These are phyloP conservation scores for Aporophyla lueneburgensis DNA, from an alignment of 2,888 invertebrate species.

Conservation along the genomic window DNA sequence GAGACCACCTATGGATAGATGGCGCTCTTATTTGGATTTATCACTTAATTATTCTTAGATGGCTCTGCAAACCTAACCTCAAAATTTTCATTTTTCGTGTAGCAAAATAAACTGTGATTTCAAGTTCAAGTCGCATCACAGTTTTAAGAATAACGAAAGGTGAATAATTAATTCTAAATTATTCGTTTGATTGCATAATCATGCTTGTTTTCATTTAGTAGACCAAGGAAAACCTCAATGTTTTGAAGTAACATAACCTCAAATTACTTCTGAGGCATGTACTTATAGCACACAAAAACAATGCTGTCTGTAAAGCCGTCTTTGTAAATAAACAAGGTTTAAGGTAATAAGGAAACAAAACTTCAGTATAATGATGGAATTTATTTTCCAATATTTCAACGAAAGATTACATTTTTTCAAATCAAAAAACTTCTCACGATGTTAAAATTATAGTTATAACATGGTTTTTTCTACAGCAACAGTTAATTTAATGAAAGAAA, in stretches of 20 bases:
- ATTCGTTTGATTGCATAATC: constrained; percentile 9
- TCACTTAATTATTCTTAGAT: constrained; percentile 11
- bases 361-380: constrained; percentile 84
- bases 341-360: constrained; percentile 76
- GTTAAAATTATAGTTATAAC: constrained; percentile 82
- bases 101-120: not conserved
- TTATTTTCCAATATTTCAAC: constrained; percentile 87
- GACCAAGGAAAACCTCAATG: constrained; percentile 12
- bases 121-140: constrained; percentile 12
- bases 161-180: constrained; percentile 11
- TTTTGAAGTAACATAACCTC: constrained; percentile 48
- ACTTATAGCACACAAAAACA: constrained; percentile 25
- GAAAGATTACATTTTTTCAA: constrained; percentile 85
- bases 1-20: no score
- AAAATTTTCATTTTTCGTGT: constrained; percentile 7
- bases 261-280: constrained; percentile 20
- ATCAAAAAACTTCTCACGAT: constrained; percentile 81
- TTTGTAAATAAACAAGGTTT: constrained; percentile 36
- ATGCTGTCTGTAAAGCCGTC: not conserved
- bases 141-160: not conserved
- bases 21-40: not conserved
- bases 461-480: constrained; percentile 79
- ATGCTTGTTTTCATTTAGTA: constrained; percentile 44
- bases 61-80: constrained; percentile 45
- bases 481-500: constrained; percentile 82